phyloP scores from a whole-genome alignment of 2,888 invertebrate species.

The Machimus rusticus region DNA sequence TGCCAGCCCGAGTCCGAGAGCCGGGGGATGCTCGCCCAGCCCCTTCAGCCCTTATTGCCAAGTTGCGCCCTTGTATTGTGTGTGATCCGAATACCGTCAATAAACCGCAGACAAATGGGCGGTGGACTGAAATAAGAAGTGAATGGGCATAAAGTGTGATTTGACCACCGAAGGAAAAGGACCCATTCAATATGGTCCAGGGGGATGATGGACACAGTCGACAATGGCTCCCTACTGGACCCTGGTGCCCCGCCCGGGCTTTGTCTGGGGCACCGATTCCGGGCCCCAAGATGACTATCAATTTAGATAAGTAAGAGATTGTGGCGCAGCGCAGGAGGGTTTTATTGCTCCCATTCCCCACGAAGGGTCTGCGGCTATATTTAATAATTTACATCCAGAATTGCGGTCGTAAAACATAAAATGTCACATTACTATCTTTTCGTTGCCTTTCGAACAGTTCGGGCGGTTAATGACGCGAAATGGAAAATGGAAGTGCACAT shows the following conservation, averaged over 20 bases:
- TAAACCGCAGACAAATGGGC: conserved; percentile 31
- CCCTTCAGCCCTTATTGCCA: conserved; percentile 3
- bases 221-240: not conserved
- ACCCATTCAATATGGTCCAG: conserved; percentile 6
- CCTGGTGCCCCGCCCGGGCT: not conserved
- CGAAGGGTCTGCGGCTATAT: not conserved
- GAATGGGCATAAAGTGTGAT: conserved; percentile 32
- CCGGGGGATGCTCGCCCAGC: not conserved
- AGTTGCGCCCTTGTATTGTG: conserved; percentile 3
- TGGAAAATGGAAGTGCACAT: not conserved
- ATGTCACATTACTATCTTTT: not conserved
- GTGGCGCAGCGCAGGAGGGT: not conserved
- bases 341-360: not conserved
- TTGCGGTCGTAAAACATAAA: not conserved
- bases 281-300: conserved; percentile 18
- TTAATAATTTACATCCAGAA: not conserved
- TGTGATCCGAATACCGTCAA: conserved; percentile 33
- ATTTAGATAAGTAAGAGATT: conserved; percentile 37
- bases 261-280: conserved; percentile 1
- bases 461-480: not conserved
- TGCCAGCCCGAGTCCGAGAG: not conserved
- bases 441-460: not conserved
- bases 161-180: conserved; percentile 18
- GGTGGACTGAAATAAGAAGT: conserved; percentile 27
- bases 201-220: conserved; percentile 20